phyloP scores from a whole-genome alignment of 2,888 invertebrate genomes.

The Caradrina kadenii region DNA sequence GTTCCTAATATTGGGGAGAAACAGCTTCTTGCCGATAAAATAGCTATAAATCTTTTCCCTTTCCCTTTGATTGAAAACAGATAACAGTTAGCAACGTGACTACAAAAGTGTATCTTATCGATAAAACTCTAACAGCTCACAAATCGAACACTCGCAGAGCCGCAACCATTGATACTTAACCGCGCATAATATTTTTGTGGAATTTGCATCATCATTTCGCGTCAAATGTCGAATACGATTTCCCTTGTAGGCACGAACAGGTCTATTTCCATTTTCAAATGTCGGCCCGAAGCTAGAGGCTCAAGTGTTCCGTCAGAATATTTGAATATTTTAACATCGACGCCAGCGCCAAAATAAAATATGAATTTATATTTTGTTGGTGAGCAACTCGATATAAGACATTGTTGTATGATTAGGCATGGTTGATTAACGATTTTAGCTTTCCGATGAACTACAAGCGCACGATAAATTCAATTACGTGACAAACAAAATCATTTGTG shows the following conservation, averaged over 20 bases:
- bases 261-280: conserved; percentile 87
- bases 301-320: conserved; percentile 86
- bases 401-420: conserved; percentile 43
- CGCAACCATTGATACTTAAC: conserved; percentile 78
- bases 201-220: conserved; percentile 83
- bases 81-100: conserved; percentile 52
- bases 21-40: conserved; percentile 52
- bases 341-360: conserved; percentile 79
- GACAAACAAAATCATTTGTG: conserved; percentile 41
- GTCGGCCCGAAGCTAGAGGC: conserved; percentile 81
- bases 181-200: conserved; percentile 76
- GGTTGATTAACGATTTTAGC: conserved; percentile 54
- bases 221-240: conserved; percentile 85
- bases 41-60: conserved; percentile 54
- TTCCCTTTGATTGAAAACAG: conserved; percentile 55
- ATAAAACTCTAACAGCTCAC: conserved; percentile 51
- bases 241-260: conserved; percentile 82
- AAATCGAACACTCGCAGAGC: conserved; percentile 67
- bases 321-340: conserved; percentile 86
- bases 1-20: conserved; percentile 35
- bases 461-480: conserved; percentile 35
- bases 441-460: conserved; percentile 33
- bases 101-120: conserved; percentile 45
- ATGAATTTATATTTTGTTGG: conserved; percentile 76
- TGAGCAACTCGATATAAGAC: conserved; percentile 59